Evolutionary conservation across 2,888 invertebrate species (phyloP), one percentile per base, ranked within the genome.

Genomic region (Platerodrilus igneus): DNA sequence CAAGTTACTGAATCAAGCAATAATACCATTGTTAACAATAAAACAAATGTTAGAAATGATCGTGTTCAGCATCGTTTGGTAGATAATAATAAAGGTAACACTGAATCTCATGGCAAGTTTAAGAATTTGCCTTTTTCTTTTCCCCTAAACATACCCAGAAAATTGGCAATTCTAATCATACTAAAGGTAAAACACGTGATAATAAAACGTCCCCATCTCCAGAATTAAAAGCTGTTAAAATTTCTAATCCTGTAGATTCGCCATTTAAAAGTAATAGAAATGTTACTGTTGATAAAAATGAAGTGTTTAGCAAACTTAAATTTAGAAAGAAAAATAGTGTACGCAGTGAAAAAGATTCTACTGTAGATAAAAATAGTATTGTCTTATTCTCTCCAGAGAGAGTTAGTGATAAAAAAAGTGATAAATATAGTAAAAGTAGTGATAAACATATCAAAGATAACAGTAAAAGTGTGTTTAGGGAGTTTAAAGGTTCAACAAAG

Each of bases 401-500:
- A 57, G 46, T 54, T 54, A 42, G 57, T 29, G 34, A 53, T 27
- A 57, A 57, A 44, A 55, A 52, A 43, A 47, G 41, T 41, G 47
- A 45, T 22, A 55, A 52, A 40, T 50, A 53, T 14, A 29, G 46
- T 19, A 55, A 53, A 48, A 51, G 22, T 29, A 33, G 29, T 11
- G 38, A 20, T 20, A 21, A 3, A 19, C 16, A 19, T 27, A 37
- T 53, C 41, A 46, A 33, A 47, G 54, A 54, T 20, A 45, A 26
- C 9, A 45, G 42, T 28, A 60, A 66, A 37, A 62, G 66, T 46
- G 45, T 51, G 14, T 78, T 78, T 64, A 78, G 77, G 62, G 77
- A 75, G 55, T 66, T 76, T 22, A 76, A 74, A 58, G 72, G 71
- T 49, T 73, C 72, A 52, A 68, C 72, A 59, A 76, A 75, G 66